These are phyloP conservation scores for Potamilus streckersoni DNA, from an alignment of 1,140 invertebrate genomes.

Conservation along the genomic window DNA sequence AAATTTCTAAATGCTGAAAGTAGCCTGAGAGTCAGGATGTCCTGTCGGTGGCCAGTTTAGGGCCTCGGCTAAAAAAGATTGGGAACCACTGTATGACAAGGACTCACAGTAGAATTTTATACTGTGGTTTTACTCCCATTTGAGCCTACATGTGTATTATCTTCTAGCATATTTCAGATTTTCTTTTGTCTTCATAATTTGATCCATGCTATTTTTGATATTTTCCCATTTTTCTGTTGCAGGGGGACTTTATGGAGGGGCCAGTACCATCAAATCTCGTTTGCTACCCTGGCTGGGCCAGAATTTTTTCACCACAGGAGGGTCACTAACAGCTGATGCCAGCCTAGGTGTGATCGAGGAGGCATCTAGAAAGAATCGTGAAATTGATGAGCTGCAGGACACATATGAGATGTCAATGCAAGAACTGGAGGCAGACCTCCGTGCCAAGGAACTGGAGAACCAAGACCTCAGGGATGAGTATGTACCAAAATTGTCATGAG, in stretches of 20 bases:
- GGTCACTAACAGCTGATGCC: conserved; percentile 55
- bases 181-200: neutral
- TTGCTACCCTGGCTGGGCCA: conserved; percentile 64
- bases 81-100: too few relatives aligned
- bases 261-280: conserved; percentile 62
- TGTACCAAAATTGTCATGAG: conserved; percentile 20
- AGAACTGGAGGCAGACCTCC: conserved; percentile 60
- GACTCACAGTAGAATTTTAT: neutral
- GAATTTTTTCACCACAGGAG: conserved; percentile 60
- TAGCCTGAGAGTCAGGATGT: too few relatives aligned
- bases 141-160: neutral
- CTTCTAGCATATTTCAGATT: neutral
- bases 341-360: conserved; percentile 58
- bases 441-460: conserved; percentile 51
- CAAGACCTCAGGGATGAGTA: conserved; percentile 65
- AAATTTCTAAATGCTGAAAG: too few relatives aligned
- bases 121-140: neutral
- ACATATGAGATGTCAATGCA: conserved; percentile 63
- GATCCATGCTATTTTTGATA: neutral
- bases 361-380: conserved; percentile 59
- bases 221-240: conserved; percentile 9
- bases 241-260: conserved; percentile 66
- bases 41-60: too few relatives aligned
- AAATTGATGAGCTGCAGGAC: conserved; percentile 61
- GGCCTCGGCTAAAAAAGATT: too few relatives aligned